These are phyloP conservation scores for Drosophila pectinifera DNA, from an alignment of 1,140 invertebrate species.

Conservation along the genomic window DNA sequence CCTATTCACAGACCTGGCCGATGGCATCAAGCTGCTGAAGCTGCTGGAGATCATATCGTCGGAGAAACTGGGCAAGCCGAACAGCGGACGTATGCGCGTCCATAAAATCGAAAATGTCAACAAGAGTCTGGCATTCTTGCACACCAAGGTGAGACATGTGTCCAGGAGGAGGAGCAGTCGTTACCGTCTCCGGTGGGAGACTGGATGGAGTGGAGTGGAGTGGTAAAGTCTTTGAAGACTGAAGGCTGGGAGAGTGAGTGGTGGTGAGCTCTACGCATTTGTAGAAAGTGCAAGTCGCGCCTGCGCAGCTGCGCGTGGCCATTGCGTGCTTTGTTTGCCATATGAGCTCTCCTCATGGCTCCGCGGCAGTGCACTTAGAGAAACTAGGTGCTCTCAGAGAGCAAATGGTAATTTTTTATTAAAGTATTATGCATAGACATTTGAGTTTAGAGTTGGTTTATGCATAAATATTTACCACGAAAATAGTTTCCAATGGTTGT, in stretches of 20 bases:
- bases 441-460: not conserved
- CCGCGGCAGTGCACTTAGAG: not conserved
- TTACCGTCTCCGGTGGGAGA: not conserved
- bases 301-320: slow-evolving; percentile 76
- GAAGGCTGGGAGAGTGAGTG: slow-evolving; percentile 1
- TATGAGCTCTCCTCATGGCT: slow-evolving; percentile 49
- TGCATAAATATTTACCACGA: not conserved
- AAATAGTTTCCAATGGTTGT: not conserved
- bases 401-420: not conserved
- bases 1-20: slow-evolving; percentile 97
- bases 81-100: slow-evolving; percentile 98
- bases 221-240: too few species aligned
- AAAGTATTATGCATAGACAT: not conserved
- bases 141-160: slow-evolving; percentile 93
- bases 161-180: slow-evolving; percentile 6
- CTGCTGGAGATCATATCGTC: slow-evolving; percentile 99
- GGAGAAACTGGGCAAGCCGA: slow-evolving; percentile 98
- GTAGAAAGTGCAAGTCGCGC: slow-evolving; percentile 81
- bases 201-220: not conserved
- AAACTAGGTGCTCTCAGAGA: not conserved
- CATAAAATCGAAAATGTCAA: slow-evolving; percentile 99
- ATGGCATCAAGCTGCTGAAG: slow-evolving; percentile 97
- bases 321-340: slow-evolving; percentile 79
- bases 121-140: slow-evolving; percentile 98
- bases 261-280: slow-evolving; percentile 65